Base-by-base conservation (phyloP, 2,797 vertebrate genomes). In the Ispidina picta region DNA sequence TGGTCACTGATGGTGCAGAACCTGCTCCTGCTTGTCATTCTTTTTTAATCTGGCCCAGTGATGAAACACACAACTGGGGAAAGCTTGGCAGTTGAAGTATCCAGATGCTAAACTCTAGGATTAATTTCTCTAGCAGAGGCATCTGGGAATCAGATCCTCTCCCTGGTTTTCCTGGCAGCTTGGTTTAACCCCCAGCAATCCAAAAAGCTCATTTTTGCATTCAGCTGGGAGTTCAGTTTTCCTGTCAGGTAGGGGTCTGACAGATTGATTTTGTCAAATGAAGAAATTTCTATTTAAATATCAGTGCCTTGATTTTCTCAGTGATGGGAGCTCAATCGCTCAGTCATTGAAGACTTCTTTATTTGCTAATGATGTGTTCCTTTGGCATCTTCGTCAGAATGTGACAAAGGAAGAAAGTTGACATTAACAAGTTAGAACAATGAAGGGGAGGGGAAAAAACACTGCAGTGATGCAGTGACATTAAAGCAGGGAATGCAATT, bases 51-150 rank as follows among this genome's bases (percentile, higher is more conserved):
- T 97, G 96, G 91, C 93, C 96, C 91, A 85, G 94, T 1, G 2
- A 97, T 94, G 93, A 97, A 97, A 95, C 92, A 93, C 90, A 97
- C 94, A 92, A 96, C 90, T 95, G 97, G 92, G 97, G 94, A 85
- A 88, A 35, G 66, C 94, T 97, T 98, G 97, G 97, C 97, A 97
- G 95, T 97, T 97, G 95, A 97, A 97, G 65, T 92, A 95, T 97
- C 97, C 98, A 98, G 97, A 97, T 97, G 97, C 97, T 98, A 97
- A 98, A 92, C 96, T 98, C 94, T 92, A 97, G 97, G 97, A 98
- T 97, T 98, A 98, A 98, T 98, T 98, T 97, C 95, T 94, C 90
- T 95, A 96, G 89, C 83, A 63, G 65, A 94, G 94, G 83, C 97
- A 93, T 97, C 79, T 96, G 97, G 97, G 97, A 97, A 83, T 93